phyloP scores from a whole-genome alignment of 2,797 vertebrate genomes.

The Carduelis carduelis region DNA sequence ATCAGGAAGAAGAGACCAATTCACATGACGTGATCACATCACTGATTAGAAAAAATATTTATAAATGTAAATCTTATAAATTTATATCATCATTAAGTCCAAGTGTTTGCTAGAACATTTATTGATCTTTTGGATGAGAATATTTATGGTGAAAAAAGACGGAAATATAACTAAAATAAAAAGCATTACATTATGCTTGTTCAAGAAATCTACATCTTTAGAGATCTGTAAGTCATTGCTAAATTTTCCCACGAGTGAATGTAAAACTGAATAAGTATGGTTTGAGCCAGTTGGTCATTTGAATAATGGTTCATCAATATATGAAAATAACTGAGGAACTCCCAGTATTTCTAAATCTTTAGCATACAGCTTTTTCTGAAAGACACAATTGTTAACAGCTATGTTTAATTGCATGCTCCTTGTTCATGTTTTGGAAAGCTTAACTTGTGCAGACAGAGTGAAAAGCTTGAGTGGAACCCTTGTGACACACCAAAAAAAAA shows the following conservation, averaged over 20 bases:
- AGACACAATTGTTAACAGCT: neutral
- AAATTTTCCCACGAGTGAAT: neutral
- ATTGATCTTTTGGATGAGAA: neutral
- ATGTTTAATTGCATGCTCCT: neutral
- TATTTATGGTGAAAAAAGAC: neutral
- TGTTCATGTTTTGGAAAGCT: neutral
- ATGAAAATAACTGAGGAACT: neutral
- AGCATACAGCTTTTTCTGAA: neutral
- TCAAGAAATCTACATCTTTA: neutral
- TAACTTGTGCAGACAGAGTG: neutral
- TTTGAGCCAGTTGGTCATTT: neutral
- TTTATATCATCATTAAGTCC: neutral
- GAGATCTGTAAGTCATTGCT: neutral
- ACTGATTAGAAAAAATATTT: rapidly evolving
- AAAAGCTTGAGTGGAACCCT: neutral
- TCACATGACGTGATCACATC: neutral
- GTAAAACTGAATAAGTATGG: neutral
- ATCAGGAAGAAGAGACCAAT: neutral
- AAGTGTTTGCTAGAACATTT: neutral
- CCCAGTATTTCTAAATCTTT: neutral
- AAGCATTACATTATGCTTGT: neutral
- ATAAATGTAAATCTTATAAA: neutral
- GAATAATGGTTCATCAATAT: neutral
- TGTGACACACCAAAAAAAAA: neutral
- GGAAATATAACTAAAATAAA: neutral